Evolutionary conservation across 2,797 vertebrate genomes (phyloP), one percentile per base, ranked within the genome.

Genomic region (Forpus xanthops): DNA sequence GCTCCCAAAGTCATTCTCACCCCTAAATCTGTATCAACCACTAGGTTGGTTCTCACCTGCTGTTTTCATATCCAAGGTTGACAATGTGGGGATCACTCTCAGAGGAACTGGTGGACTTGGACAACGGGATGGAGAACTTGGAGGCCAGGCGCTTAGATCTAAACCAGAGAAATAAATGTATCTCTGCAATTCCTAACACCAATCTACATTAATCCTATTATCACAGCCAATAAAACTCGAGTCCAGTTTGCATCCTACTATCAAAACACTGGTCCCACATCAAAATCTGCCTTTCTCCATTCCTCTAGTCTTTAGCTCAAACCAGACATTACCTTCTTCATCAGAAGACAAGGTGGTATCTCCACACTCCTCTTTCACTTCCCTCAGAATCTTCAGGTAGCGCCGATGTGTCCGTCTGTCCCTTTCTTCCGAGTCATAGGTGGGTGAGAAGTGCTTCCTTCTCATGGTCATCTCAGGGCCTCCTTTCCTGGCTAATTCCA

Each of bases 31-130:
- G 0, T 18, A 24, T 1, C 1, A 2, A 58, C 3, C 41, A 30
- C n/a, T 21, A 5, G 25, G 20, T 28, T 33, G 21, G 55, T 35
- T 72, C 98, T 97, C 78, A 99, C 99, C 99, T 90, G 98, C 98
- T 23, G 97, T 99, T 97, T 99, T 99, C 99, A 99, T 99, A 97
- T 99, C 99, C 85, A 98, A 98, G 31, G 99, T 99, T 61, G 98
- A 99, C 78, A 99, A 98, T 0, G 98, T 99, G 71, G 99, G 99
- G 79, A 99, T 98, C 89, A 99, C 98, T 97, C 98, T 98, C 81
- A 99, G 98, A 20, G 99, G 98, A 80, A 99, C 95, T 2, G 98
- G 98, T 52, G 98, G 97, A 65, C 98, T 98, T 28, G 83, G 98
- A 97, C 96, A 99, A 97, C 84, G 98, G 88, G 70, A 98, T 97